phyloP scores from a whole-genome alignment of 2,888 invertebrate species.

The Strigamia transsilvanica region DNA sequence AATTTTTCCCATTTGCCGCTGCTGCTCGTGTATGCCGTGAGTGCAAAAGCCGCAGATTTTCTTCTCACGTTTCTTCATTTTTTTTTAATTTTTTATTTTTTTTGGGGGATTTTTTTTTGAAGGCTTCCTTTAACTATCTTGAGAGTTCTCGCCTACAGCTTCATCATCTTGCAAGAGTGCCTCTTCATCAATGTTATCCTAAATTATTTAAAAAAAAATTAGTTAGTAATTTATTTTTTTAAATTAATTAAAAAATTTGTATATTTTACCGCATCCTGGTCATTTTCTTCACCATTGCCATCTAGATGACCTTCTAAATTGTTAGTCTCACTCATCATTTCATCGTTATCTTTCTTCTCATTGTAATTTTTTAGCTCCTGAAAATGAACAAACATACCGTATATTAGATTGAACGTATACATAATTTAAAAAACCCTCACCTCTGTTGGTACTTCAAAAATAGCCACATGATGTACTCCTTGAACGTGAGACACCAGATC shows the following conservation, averaged over 20 bases:
- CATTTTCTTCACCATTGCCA: constrained; percentile 54
- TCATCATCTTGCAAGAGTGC: constrained; percentile 50
- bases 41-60: constrained; percentile 15
- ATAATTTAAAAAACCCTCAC: background rate
- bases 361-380: constrained; percentile 11
- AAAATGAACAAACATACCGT: background rate
- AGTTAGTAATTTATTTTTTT: background rate
- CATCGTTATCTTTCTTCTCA: constrained; percentile 48
- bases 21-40: constrained; percentile 20
- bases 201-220: background rate
- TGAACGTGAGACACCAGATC: constrained; percentile 56
- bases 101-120: background rate
- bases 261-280: constrained; percentile 54
- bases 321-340: constrained; percentile 47
- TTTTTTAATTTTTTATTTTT: background rate
- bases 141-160: constrained; percentile 46
- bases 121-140: constrained; percentile 42
- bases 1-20: constrained; percentile 10
- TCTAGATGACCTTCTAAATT: constrained; percentile 53
- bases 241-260: no score
- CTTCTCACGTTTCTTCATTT: constrained; percentile 17
- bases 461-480: constrained; percentile 53
- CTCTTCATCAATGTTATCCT: constrained; percentile 50
- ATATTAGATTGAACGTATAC: background rate
- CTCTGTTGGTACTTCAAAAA: constrained; percentile 55